Percentiles rank a stretch among this genome's conserved stretches.
Conservation (phyloP, 2,888 invertebrate genomes). For the Drosophila acutilabella region DNA sequence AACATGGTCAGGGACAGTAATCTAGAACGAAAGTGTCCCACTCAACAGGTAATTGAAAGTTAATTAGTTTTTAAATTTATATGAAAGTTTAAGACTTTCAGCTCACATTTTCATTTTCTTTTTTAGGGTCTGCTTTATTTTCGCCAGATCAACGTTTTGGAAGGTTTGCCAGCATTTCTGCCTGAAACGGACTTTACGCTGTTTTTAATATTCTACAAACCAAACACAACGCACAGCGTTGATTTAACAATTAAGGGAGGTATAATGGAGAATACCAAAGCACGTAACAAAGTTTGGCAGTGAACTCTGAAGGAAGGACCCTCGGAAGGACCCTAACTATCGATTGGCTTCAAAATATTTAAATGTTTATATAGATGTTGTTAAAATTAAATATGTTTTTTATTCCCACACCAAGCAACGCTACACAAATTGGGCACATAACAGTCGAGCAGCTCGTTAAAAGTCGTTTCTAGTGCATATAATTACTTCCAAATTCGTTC, state of each 20-base stretch:
- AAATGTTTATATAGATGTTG: no score
- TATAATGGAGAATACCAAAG: conserved; percentile 14
- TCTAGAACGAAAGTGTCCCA: conserved; percentile 22
- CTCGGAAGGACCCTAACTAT: no score
- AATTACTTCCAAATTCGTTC: conserved; percentile 29
- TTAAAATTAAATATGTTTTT: no score
- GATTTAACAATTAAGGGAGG: conserved; percentile 21
- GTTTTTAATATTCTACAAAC: background rate
- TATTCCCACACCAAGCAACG: no score
- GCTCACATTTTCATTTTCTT: no score
- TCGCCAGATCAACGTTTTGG: conserved; percentile 10
- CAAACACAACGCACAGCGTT: background rate
- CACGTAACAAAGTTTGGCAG: conserved; percentile 11
- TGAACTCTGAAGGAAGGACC: conserved; percentile 5
- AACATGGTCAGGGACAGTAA: conserved; percentile 32
- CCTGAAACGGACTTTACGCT: conserved; percentile 36
- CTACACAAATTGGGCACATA: background rate
- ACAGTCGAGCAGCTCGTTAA: background rate
- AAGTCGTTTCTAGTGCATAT: background rate
- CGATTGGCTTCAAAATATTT: no score
- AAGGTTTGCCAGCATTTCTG: conserved; percentile 34
- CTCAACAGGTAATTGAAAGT: conserved; percentile 16
- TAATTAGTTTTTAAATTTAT: no score
- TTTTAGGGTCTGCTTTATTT: conserved; percentile 42
- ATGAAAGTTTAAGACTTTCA: no score